These are phyloP conservation scores for Eupithecia inturbata DNA, from an alignment of 2,888 invertebrate genomes.

Conservation along the genomic window DNA sequence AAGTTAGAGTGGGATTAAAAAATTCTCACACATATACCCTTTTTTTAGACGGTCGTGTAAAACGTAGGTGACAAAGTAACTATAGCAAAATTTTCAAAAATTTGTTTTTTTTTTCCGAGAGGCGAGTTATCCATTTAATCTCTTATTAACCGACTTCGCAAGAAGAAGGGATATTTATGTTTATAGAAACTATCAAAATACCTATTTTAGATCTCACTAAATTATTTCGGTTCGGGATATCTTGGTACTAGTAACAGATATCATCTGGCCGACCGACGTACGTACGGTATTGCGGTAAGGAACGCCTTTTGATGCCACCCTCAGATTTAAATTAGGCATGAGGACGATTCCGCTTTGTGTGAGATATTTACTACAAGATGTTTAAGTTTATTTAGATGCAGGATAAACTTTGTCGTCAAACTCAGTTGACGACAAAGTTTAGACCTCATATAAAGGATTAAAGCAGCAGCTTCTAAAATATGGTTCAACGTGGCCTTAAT, in stretches of 20 bases:
- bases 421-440: slow-evolving; percentile 33
- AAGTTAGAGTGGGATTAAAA: neutral
- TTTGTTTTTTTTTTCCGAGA: neutral
- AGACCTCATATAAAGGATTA: slow-evolving; percentile 32
- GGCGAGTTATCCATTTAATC: neutral
- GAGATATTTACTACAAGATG: slow-evolving; percentile 19
- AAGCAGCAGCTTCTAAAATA: slow-evolving; percentile 41
- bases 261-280: slow-evolving; percentile 6
- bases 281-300: slow-evolving; percentile 41
- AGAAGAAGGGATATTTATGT: neutral
- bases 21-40: neutral
- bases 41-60: neutral
- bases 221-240: slow-evolving; percentile 11
- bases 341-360: slow-evolving; percentile 31
- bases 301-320: slow-evolving; percentile 51
- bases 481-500: slow-evolving; percentile 62
- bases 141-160: neutral
- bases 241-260: slow-evolving; percentile 22
- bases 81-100: neutral
- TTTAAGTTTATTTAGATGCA: slow-evolving; percentile 12
- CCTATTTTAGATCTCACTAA: neutral
- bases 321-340: slow-evolving; percentile 44
- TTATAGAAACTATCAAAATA: neutral
- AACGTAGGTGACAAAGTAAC: neutral
- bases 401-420: slow-evolving; percentile 27